phyloP scores from a whole-genome alignment of 2,797 vertebrate genomes.

The Agapornis canus region DNA sequence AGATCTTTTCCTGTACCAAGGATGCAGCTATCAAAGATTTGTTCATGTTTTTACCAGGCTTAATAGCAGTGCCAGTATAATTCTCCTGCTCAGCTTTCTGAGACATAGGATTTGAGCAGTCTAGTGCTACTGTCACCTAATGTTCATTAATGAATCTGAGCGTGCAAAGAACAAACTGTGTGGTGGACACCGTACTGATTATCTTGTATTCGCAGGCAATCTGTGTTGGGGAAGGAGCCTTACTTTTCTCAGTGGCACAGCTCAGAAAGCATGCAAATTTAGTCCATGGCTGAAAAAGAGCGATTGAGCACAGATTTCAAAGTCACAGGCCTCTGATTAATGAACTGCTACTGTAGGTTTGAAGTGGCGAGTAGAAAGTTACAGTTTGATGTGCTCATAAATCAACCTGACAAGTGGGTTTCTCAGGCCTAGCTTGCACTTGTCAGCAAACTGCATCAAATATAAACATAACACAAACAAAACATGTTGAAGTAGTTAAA shows the following conservation, averaged over 20 bases:
- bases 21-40: slow-evolving; percentile 48
- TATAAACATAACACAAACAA: slow-evolving; percentile 88
- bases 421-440: slow-evolving; percentile 79
- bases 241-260: slow-evolving; percentile 72
- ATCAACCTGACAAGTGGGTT: slow-evolving; percentile 92
- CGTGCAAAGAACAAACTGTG: slow-evolving; percentile 56
- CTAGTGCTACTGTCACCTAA: slow-evolving; percentile 58
- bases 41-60: slow-evolving; percentile 49
- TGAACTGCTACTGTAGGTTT: slow-evolving; percentile 86
- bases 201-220: slow-evolving; percentile 63
- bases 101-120: slow-evolving; percentile 63
- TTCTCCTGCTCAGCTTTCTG: slow-evolving; percentile 45
- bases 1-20: slow-evolving; percentile 16
- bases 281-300: slow-evolving; percentile 72
- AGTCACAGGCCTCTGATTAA: slow-evolving; percentile 87
- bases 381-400: slow-evolving; percentile 89
- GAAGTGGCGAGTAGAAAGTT: slow-evolving; percentile 87
- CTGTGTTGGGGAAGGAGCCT: slow-evolving; percentile 55
- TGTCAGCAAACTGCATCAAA: slow-evolving; percentile 85
- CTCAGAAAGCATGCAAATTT: slow-evolving; percentile 81
- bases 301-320: slow-evolving; percentile 80
- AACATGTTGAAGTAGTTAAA: slow-evolving; percentile 89
- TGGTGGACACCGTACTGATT: slow-evolving; percentile 71
- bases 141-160: slow-evolving; percentile 69
- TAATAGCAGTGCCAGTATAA: slow-evolving; percentile 50